Percentiles rank a stretch among this genome's conserved stretches.
Evolutionary conservation across 2,888 invertebrate species (phyloP).

Genomic region (Pycnomerus fuliginosus): DNA sequence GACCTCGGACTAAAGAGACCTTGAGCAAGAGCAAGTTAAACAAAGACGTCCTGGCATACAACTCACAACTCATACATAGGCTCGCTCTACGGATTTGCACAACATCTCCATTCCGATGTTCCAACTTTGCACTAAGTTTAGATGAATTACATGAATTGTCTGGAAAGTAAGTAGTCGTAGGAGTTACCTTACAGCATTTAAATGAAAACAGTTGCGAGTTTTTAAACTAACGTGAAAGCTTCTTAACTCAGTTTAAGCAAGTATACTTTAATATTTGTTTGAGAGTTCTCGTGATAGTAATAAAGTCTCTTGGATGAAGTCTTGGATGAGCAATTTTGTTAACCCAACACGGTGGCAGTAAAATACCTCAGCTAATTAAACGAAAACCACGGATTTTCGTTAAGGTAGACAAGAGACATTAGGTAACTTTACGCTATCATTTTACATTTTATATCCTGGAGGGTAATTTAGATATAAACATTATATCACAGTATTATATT

Average conservation of each 20-base stretch:
- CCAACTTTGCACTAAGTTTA: constrained; percentile 4
- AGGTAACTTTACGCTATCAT: neutral
- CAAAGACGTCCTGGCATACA: constrained; percentile 13
- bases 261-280: constrained; percentile 12
- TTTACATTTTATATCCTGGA: neutral
- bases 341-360: constrained; percentile 8
- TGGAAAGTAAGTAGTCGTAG: too few species aligned
- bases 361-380: constrained; percentile 15
- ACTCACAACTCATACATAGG: constrained; percentile 11
- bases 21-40: constrained; percentile 16
- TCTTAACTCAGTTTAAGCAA: constrained; percentile 10
- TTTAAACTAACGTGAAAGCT: too few species aligned
- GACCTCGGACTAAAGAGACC: constrained; percentile 17
- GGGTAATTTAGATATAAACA: constrained; percentile 5
- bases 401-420: constrained; percentile 6
- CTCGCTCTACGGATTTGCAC: constrained; percentile 10
- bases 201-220: too few species aligned
- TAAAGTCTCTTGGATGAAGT: constrained; percentile 15
- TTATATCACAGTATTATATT: too few species aligned
- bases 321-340: constrained; percentile 4
- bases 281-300: constrained; percentile 8
- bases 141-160: constrained; percentile 4
- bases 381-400: constrained; percentile 12
- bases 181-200: too few species aligned
- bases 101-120: constrained; percentile 12